Evolutionary conservation across 2,797 vertebrate species (phyloP), one percentile per base, ranked within the genome.

Genomic region (Dallia pectoralis): DNA sequence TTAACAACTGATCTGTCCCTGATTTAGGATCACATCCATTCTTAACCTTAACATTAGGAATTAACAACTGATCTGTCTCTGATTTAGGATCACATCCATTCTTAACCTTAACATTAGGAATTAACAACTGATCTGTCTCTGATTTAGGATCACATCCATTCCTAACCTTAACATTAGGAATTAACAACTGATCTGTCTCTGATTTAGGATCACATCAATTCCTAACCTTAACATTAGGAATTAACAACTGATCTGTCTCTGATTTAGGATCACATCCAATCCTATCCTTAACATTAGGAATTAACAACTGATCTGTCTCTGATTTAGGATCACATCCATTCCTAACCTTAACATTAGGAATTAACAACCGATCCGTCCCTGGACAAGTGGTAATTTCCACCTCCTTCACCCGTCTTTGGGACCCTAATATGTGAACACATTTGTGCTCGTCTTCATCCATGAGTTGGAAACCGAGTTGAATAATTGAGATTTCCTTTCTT

Each of bases 401-500:
- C 62, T 64, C 15, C 62, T 30, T 16, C 7, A 32, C 30, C 8
- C 62, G 61, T 32, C 32, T 29, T n/a, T 64, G 30, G 27, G 62
- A 29, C 29, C 30, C 32, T 16, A 64, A 30, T n/a, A n/a, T 0
- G 27, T 63, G 61, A 63, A 14, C 61, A 63, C 0, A 16, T 32
- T 27, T 16, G 29, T 32, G 61, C 61, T 63, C 61, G 12, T 32
- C 61, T 32, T 63, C 4, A 7, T 62, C 14, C 27, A 32, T 8
- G 27, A 64, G 30, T 27, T 74, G 36, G 47, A 69, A 49, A 77
- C 36, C 32, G 53, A 29, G 15, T n/a, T 76, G 59, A 89, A 78
- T 88, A 87, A 88, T 59, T 69, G 30, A 36, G 59, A 71, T 4
- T 7, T 85, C 27, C 15, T 30, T 63, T 29, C 32, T 32, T 64